Base-by-base conservation (phyloP, 2,797 vertebrate species). In the Lates japonicus region DNA sequence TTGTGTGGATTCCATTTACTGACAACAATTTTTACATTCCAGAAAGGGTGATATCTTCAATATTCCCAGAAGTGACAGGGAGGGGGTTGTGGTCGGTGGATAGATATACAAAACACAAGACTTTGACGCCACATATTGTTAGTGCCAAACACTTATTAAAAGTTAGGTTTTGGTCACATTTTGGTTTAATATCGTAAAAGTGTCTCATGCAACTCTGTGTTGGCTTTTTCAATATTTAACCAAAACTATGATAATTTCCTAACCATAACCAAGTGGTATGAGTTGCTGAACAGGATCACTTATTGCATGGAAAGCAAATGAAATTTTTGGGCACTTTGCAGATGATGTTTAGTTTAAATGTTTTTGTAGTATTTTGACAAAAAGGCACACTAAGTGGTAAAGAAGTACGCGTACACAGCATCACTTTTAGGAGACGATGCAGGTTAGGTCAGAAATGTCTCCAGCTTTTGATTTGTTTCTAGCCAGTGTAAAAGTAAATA, bases 1-100 rank as follows among this genome's bases (percentile, higher is more conserved):
- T 68, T 78, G 63, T 55, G 44, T 82, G 48, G 52, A 74, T 46
- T 84, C 3, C 20, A 35, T 64, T 73, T 17, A 54, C 20, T 79
- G 80, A 76, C 42, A 62, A 59, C 0, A 14, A 29, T 71, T 64
- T 70, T 58, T 80, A 39, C 63, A 73, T 16, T 44, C 11, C 39
- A 80, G 10, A 19, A 54, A 39, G 41, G 8, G 9, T 70, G 72
- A 80, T 25, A 16, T 78, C 44, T 77, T 82, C 63, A 73, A 61
- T 69, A 49, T 57, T 9, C 48, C 29, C 33, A 55, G 52, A 59
- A 44, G 29, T 52, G 44, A 67, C 0, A 66, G 25, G 65, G n/a
- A 31, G 54, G 31, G 5, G 58, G 12, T 29, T 17, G 1, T 11
- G 49, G 41, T 51, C 29, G 78, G 52, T 69, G 65, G 55, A 63